Evolutionary conservation across 2,113 vertebrate species (phyloP), one percentile per base, ranked within the genome.

Genomic region (Litocranius walleri): DNA sequence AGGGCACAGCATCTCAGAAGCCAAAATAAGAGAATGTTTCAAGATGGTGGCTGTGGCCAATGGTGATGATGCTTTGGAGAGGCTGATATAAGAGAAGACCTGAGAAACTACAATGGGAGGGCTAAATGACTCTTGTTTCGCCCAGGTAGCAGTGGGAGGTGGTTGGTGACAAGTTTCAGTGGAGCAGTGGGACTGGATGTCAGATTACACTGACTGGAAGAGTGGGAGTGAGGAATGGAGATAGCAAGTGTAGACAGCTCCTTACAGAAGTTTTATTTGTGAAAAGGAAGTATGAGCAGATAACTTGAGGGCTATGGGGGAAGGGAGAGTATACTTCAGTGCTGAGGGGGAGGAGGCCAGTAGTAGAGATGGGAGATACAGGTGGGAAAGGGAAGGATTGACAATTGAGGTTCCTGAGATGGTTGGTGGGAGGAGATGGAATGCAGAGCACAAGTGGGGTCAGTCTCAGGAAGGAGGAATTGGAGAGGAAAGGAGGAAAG

Each of bases 151-250:
- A 59, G 57, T 27, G 23, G 23, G n/a, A 95, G 48, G n/a, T 74
- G 19, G 7, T 77, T 62, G 67, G 33, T 71, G 57, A 67, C 45
- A 81, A 82, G 45, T 64, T 96, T 84, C 15, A 45, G 21, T 74
- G 62, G n/a, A 83, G 21, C 54, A 13, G 12, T 88, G 80, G 78
- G 89, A 67, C 17, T 93, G 86, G 45, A 40, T 90, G 30, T 85
- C 59, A 91, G 61, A 62, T 30, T 67, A 89, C 33, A 91, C 21
- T 83, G 59, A 7, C 30, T 61, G 89, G 93, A 97, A 97, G 82
- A 90, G 36, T 45, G 23, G n/a, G 81, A 93, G 40, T 91, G 94
- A 92, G 48, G 86, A 93, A 71, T 91, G 64, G 82, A 96, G 59
- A 88, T 6, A 82, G 45, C 54, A 85, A 56, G 29, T 91, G 43